These are phyloP conservation scores for Temnothorax curvispinosus DNA, from an alignment of 1,140 invertebrate genomes.

Conservation along the genomic window DNA sequence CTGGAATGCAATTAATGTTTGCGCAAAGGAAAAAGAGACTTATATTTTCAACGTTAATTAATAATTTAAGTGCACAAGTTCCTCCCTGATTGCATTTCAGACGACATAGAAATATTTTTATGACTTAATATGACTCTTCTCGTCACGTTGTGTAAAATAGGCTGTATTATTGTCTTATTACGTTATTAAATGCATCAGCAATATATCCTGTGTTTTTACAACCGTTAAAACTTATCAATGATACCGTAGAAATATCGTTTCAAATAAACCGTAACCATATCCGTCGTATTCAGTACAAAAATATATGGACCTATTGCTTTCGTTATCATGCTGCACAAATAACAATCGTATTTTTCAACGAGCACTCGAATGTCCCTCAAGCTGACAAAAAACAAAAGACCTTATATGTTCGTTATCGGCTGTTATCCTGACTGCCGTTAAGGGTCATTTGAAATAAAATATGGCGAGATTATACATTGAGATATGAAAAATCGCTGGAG, in stretches of 20 bases:
- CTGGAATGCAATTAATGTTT: neutral
- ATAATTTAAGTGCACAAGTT: neutral
- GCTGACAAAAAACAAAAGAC: neutral
- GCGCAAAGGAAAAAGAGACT: neutral
- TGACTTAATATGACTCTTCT: neutral
- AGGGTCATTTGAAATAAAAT: conserved; percentile 55
- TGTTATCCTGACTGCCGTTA: conserved; percentile 12
- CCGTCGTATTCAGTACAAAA: neutral
- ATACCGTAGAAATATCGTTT: neutral
- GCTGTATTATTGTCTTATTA: neutral
- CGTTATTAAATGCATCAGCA: neutral
- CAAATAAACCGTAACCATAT: neutral
- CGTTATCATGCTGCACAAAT: conserved; percentile 21
- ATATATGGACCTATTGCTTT: conserved; percentile 1
- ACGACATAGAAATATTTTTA: neutral
- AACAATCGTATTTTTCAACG: conserved; percentile 34
- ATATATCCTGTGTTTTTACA: neutral
- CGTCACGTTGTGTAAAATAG: neutral
- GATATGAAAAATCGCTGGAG: conserved; percentile 39
- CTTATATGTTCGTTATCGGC: conserved; percentile 1
- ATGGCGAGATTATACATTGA: conserved; percentile 45
- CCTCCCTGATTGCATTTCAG: neutral
- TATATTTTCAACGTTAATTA: neutral
- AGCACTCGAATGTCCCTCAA: neutral
- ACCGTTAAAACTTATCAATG: neutral